These are phyloP conservation scores for Pagrus major DNA, from an alignment of 2,113 vertebrate genomes.

Conservation along the genomic window DNA sequence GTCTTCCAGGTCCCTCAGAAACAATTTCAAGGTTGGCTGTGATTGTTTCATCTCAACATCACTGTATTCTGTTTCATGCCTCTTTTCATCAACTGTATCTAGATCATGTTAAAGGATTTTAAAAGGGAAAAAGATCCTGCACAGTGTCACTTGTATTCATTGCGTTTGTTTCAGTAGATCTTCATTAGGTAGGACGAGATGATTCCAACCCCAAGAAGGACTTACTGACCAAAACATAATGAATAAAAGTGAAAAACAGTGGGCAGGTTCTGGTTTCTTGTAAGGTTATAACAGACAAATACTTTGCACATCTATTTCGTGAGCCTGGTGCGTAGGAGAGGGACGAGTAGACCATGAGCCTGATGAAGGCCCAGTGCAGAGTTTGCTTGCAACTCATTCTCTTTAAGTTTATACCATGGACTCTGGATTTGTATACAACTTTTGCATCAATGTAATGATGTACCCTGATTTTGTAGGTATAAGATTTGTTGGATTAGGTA, in stretches of 20 bases:
- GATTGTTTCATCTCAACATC: not conserved
- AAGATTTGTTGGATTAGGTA: not conserved
- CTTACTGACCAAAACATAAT: not conserved
- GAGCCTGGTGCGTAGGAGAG: too few relatives aligned
- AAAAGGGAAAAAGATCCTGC: not conserved
- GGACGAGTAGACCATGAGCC: too few relatives aligned
- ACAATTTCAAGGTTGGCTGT: not conserved
- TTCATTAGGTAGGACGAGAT: not conserved
- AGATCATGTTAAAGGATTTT: not conserved
- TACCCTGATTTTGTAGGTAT: not conserved
- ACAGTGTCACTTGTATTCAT: too few relatives aligned
- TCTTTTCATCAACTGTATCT: not conserved
- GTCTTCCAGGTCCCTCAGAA: not conserved
- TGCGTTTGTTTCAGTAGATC: too few relatives aligned
- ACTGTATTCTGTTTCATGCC: not conserved
- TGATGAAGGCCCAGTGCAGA: too few relatives aligned
- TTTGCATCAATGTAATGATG: not conserved
- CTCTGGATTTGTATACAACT: too few relatives aligned
- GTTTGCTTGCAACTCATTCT: too few relatives aligned
- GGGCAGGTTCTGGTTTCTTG: not conserved
- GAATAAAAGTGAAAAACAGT: not conserved
- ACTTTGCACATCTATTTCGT: too few relatives aligned
- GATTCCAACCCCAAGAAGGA: not conserved
- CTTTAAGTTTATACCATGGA: too few relatives aligned
- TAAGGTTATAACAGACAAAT: too few relatives aligned